Base-by-base conservation (phyloP, 64 coral and sea anemone genomes). In the Porites lutea region DNA sequence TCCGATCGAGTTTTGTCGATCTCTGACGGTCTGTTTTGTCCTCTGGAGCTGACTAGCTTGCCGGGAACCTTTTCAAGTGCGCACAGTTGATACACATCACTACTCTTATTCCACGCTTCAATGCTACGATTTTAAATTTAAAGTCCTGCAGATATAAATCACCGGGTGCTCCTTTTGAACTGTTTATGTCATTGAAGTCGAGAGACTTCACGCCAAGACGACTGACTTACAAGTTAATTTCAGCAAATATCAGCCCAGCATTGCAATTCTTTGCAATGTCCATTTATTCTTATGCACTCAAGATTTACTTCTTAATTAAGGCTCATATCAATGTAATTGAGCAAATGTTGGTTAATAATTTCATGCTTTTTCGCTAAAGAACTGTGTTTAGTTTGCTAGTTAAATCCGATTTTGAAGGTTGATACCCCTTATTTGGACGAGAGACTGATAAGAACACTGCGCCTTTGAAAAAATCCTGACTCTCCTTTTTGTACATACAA, bases 291-390 rank as follows among this genome's bases (percentile, higher is more conserved):
- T 48, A 84, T 5, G 12, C 27, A 5, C 37, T 84, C 62, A 68
- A 67, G 81, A 67, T 84, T 67, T 68, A 51, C 63, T 49, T 8
- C 61, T 79, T 65, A 82, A 82, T 84, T 68, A 37, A 65, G 48
- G 62, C 46, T n/a, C 37, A 64, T 48, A 21, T 82, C 79, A 65
- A 82, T 48, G 79, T 65, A 48, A 65, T 82, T 82, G 58, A 46
- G 27, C 4, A 63, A 82, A 82, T 46, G 59, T 68, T 65, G 45
- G 14, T 68, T 84, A 5, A 55, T 55, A 55, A 2, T 7, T 7
- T 5, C 10, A 11, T 5, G 10, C 5, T 55, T 55, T 55, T 55
- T 55, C 5, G 53, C 10, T 55, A 55, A 55, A 55, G 53, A 55
- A 55, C 53, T 55, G 45, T n/a, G 60, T 67, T 67, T 83, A 68